Base-by-base conservation (phyloP, 2,797 vertebrate genomes). In the Buphagus erythrorhynchus region DNA sequence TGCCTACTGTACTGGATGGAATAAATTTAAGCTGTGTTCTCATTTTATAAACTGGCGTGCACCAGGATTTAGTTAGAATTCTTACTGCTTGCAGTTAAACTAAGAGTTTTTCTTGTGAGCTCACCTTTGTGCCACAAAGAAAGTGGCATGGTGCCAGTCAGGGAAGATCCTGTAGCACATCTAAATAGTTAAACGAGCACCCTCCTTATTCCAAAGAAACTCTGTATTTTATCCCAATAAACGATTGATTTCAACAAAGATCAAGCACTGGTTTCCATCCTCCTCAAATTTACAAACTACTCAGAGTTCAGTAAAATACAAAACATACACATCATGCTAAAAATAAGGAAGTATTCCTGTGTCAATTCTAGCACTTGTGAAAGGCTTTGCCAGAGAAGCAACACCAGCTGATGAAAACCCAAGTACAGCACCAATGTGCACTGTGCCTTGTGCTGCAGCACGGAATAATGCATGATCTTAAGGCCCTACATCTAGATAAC, bases 11-110 rank as follows among this genome's bases (percentile, higher is more conserved):
- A 93, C 54, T 66, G 79, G 35, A 77, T 86, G 75, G 92, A 94
- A 93, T 77, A 74, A 61, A 94, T 94, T 95, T 78, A 86, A 90
- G 58, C 33, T 21, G 19, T 71, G 84, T 71, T 88, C 92, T 72
- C 66, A 51, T 81, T 93, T 89, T 65, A 81, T 90, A 51, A 74
- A 55, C 68, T n/a, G 40, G 49, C 0, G 0, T 2, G 25, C 78
- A 91, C 38, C 43, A 72, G 66, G 33, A 65, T 55, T 80, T 52
- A 49, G 78, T 91, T 68, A 92, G 57, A 93, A 62, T 54, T 63
- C 59, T 67, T 55, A 59, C n/a, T 54, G 13, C 84, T 89, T 96
- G 31, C 51, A 90, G 74, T 38, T 74, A 49, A 45, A 90, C 35
- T 28, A 49, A 43, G 59, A 40, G 43, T 57, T 93, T 82, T 43